Conservation (phyloP, 2,888 invertebrate genomes). For the Cephus rjabovi region DNA sequence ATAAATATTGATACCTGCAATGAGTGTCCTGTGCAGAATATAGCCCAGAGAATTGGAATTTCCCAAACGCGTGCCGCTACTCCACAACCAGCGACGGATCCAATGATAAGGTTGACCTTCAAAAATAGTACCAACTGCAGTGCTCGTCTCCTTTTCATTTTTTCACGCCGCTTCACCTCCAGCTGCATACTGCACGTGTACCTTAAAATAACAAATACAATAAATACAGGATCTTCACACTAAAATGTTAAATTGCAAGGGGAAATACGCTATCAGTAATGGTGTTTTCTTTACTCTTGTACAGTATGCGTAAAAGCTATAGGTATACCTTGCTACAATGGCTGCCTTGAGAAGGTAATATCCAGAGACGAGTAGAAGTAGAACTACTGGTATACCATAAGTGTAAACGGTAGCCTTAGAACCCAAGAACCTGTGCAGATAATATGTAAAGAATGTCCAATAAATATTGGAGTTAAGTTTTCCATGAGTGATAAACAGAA, state of each 20-base stretch:
- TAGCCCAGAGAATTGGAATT: constrained; percentile 60
- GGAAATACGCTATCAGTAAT: neutral
- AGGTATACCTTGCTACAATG: constrained; percentile 66
- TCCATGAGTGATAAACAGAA: neutral
- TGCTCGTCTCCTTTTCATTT: constrained; percentile 71
- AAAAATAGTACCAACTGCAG: constrained; percentile 73
- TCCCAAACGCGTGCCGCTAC: constrained; percentile 61
- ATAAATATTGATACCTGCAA: constrained; percentile 50
- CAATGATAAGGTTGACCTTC: constrained; percentile 69
- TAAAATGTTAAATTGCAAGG: neutral
- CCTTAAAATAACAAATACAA: constrained; percentile 42
- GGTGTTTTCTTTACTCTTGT: neutral
- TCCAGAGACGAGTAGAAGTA: constrained; percentile 66
- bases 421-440: constrained; percentile 68
- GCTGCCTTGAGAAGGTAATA: constrained; percentile 70
- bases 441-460: neutral
- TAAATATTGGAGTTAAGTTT: neutral
- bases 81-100: constrained; percentile 65
- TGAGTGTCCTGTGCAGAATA: constrained; percentile 62
- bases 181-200: constrained; percentile 73
- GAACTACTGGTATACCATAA: constrained; percentile 69
- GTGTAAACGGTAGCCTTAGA: constrained; percentile 67
- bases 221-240: neutral
- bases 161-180: constrained; percentile 71
- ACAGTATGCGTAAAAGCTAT: neutral